Percentiles rank a stretch among this genome's conserved stretches.
Evolutionary conservation across 2,113 vertebrate species (phyloP).

Genomic region (Microtus oregoni): DNA sequence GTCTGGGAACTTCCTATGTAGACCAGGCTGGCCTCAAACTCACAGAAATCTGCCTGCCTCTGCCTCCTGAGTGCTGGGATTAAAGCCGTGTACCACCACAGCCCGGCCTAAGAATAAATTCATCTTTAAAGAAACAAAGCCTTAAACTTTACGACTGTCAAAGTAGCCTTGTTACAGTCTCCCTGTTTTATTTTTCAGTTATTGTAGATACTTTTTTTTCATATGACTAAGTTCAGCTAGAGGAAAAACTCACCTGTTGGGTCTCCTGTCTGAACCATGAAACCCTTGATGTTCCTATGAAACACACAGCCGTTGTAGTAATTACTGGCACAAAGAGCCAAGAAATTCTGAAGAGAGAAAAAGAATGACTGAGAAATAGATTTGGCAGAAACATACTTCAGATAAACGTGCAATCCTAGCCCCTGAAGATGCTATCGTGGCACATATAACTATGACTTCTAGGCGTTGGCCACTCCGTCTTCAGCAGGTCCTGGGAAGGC

Average conservation of each 20-base stretch:
- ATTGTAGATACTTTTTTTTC: not conserved
- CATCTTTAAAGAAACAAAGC: not conserved
- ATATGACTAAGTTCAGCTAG: not conserved
- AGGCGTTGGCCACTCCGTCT: not conserved
- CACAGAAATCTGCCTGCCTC: not conserved
- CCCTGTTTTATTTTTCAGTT: not conserved
- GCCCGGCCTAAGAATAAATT: not conserved
- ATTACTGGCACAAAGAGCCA: constrained; percentile 95
- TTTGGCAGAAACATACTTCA: constrained; percentile 9
- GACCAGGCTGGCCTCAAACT: not conserved
- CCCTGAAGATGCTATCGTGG: not conserved
- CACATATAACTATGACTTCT: constrained; percentile 8
- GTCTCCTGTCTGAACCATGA: constrained; percentile 99
- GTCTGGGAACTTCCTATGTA: not conserved
- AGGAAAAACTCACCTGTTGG: constrained; percentile 91
- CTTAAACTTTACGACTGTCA: not conserved
- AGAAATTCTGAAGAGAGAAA: constrained; percentile 92
- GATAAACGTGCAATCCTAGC: not conserved
- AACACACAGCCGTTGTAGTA: constrained; percentile 96
- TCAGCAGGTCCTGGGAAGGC: not conserved
- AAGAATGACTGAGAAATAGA: constrained; percentile 68
- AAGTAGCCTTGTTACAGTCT: not conserved
- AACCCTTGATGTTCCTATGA: constrained; percentile 98
- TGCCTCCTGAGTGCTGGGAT: not conserved
- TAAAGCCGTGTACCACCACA: not conserved